Base-by-base conservation (phyloP, 2,797 vertebrate genomes). In the Rhinophrynus dorsalis region DNA sequence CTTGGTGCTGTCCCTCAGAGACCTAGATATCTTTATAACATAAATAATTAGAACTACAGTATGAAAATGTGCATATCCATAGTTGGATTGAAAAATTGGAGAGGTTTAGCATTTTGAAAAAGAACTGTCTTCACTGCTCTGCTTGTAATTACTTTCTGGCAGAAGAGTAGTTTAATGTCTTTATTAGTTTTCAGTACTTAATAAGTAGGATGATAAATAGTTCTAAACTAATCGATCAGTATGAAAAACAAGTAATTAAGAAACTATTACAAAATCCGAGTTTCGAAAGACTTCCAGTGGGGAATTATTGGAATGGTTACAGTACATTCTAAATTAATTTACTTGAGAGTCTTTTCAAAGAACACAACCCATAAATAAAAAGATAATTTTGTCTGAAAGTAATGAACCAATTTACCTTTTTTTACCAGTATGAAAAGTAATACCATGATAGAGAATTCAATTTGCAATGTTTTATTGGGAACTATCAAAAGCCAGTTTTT, bases 161-260 rank as follows among this genome's bases (percentile, higher is more conserved):
- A 54, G 69, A 65, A 59, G 68, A 65, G 60, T 72, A 48, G 52
- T 72, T 72, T 72, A 72, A 72, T 65, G 61, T 72, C 61, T 72
- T 65, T 72, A 65, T 72, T 72, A 65, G 69, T 72, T 72, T 72
- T 50, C 61, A 65, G 52, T 65, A 59, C 61, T 58, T 72, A 59
- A 65, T 65, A 72, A 72, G 61, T 72, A 42, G 42, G 51, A 72
- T 65, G 61, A 72, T 72, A 52, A 72, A 72, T 72, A 55, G 68
- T 55, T 33, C 27, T 32, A 48, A 42, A 44, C 54, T 58, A 58
- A 72, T 72, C 69, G 69, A 72, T 72, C 69, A 72, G 69, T 65
- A 72, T 72, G 61, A 72, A 72, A 72, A 72, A 65, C 61, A 72
- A 65, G 68, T 64, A 58, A 72, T 72, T 72, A 72, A 52, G 69